Conservation (phyloP, 2,797 vertebrate species). For the Gadopsis marmoratus region DNA sequence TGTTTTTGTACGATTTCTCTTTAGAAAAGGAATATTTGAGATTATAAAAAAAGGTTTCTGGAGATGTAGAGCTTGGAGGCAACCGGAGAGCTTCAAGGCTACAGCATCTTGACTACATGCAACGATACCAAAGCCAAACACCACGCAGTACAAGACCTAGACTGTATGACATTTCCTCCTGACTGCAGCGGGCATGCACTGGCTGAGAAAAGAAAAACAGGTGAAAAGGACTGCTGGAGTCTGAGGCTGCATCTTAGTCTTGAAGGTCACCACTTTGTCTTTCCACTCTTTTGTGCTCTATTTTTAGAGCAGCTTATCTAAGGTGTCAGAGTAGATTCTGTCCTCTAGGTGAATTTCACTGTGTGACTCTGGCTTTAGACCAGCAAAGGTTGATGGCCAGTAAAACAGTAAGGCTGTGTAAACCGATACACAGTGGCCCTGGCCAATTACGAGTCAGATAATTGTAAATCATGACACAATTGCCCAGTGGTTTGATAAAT, state of each 20-base stretch:
- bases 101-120: slow-evolving; percentile 12
- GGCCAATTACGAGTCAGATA: slow-evolving; percentile 12
- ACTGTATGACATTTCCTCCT: slow-evolving; percentile 15
- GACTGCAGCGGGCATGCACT: slow-evolving; percentile 38
- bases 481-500: slow-evolving; percentile 19
- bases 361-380: slow-evolving; percentile 50
- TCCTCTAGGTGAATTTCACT: slow-evolving; percentile 70
- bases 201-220: slow-evolving; percentile 38
- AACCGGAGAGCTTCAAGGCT: slow-evolving; percentile 21
- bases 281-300: slow-evolving; percentile 74
- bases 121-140: neutral
- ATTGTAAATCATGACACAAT: slow-evolving; percentile 25
- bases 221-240: slow-evolving; percentile 35
- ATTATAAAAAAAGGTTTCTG: slow-evolving; percentile 54
- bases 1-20: slow-evolving; percentile 38
- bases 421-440: slow-evolving; percentile 7
- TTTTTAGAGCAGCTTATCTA: slow-evolving; percentile 83
- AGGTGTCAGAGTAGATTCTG: slow-evolving; percentile 70
- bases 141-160: slow-evolving; percentile 15
- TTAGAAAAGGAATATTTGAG: slow-evolving; percentile 34
- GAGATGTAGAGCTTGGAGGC: slow-evolving; percentile 42
- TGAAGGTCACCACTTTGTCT: slow-evolving; percentile 82
- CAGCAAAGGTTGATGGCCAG: slow-evolving; percentile 33
- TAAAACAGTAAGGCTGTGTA: slow-evolving; percentile 21
- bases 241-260: slow-evolving; percentile 61